Base-by-base conservation (phyloP, 2,113 vertebrate species). In the Ammodytes marinus region DNA sequence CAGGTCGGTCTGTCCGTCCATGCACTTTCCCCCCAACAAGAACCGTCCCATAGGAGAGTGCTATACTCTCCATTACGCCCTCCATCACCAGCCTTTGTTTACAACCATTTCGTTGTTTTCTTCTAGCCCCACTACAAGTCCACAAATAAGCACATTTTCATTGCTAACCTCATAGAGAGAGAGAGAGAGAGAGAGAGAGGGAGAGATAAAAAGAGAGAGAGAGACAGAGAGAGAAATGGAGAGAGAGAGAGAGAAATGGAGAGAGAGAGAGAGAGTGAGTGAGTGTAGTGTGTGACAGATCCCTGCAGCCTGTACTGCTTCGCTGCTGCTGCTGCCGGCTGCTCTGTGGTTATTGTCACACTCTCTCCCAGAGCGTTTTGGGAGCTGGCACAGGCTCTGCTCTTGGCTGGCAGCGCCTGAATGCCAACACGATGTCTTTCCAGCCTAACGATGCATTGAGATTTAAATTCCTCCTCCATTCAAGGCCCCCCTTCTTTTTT, bases 381-480 rank as follows among this genome's bases (percentile, higher is more conserved):
- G 2, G 27, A 27, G 63, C 72, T 91, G 90, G 93, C 90, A 85
- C 84, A 57, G 47, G 15, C 79, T 87, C 70, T 69, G 27, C 27
- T 27, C 1, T 53, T 52, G 84, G 35, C 85, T 91, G 87, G 77
- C 88, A 84, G 79, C 42, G 74, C 58, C 80, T 89, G 80, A 86
- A 92, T 94, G 89, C 89, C 88, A 90, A 79, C 80, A 53, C 84
- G 78, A 88, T 88, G 91, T 86, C 86, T 27, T 27, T 90, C 77
- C 79, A 77, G 69, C 78, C 81, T 85, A 87, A 86, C 4, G 15
- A 83, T 82, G 89, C 83, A 91, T 94, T 92, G 88, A 91, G 83
- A 93, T 92, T 92, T 86, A 92, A 91, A 95, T 92, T 92, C 89
- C 83, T 83, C 66, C 66, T 79, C 82, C 69, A 88, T 90, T 89